phyloP scores from a whole-genome alignment of 2,113 vertebrate species.

The Corvus moneduloides region DNA sequence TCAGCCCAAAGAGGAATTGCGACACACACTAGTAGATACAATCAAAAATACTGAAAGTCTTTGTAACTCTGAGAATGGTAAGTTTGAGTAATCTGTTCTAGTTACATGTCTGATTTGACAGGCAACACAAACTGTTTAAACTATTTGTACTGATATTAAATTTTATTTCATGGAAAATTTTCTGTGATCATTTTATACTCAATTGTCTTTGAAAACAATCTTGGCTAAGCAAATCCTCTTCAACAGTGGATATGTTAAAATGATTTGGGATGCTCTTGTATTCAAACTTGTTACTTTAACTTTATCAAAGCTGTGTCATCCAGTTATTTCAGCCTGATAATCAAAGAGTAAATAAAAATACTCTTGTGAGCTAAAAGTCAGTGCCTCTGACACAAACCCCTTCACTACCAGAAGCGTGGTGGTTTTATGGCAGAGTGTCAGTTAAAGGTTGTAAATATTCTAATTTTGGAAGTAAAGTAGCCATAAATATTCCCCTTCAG shows the following conservation, averaged over 20 bases:
- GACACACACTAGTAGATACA: constrained; percentile 73
- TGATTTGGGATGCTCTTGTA: not conserved
- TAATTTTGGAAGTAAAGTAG: not conserved
- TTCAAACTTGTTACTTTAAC: not conserved
- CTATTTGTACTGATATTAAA: not conserved
- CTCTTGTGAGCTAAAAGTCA: not conserved
- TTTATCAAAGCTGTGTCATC: not conserved
- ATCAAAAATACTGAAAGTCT: constrained; percentile 43
- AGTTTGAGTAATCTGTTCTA: constrained; percentile 30
- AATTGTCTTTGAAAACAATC: not conserved
- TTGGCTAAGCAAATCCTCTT: not conserved
- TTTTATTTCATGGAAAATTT: not conserved
- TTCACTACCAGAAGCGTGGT: not conserved
- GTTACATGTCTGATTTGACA: not conserved
- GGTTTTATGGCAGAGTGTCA: not conserved
- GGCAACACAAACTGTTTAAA: not conserved
- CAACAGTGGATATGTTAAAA: not conserved
- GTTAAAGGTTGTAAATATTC: not conserved
- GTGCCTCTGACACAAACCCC: not conserved
- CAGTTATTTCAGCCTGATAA: not conserved
- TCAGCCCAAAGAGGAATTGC: constrained; percentile 80
- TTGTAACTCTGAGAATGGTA: constrained; percentile 69
- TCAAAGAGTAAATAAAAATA: not conserved
- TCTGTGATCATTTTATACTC: not conserved
- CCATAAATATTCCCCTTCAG: not conserved